Evolutionary conservation across 1,140 invertebrate species (phyloP).

Genomic region (Halictus rubicundus): DNA sequence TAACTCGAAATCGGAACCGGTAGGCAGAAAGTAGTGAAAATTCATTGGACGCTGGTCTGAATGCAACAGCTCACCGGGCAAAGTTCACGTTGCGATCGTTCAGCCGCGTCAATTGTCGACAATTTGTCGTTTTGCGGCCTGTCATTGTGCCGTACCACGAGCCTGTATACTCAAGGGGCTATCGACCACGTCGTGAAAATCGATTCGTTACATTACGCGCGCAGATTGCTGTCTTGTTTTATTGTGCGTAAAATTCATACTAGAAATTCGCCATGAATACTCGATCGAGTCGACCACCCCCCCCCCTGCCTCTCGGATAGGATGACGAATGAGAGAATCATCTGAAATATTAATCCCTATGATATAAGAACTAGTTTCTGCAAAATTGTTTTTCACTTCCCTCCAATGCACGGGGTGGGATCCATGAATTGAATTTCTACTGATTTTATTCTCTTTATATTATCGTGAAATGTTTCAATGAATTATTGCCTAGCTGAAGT

Average conservation of each 20-base stretch:
- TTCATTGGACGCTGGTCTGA: slow-evolving; percentile 2
- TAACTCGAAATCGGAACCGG: slow-evolving; percentile 5
- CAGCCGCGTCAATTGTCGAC: slow-evolving; percentile 57
- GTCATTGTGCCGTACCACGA: slow-evolving; percentile 16
- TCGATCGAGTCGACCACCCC: no score
- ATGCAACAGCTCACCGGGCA: slow-evolving; percentile 21
- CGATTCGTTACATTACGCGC: slow-evolving; percentile 33
- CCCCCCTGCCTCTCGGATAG: not conserved
- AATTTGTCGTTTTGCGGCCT: slow-evolving; percentile 60
- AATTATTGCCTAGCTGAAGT: no score
- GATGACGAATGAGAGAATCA: not conserved
- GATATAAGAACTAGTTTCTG: no score
- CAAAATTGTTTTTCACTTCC: no score
- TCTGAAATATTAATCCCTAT: no score
- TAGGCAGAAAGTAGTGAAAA: slow-evolving; percentile 43
- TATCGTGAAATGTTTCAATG: no score
- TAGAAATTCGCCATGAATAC: not conserved
- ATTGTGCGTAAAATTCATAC: slow-evolving; percentile 17
- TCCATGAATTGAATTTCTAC: no score
- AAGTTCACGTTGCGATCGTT: slow-evolving; percentile 61
- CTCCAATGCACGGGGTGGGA: no score
- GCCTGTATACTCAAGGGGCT: not conserved
- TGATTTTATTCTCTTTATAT: no score
- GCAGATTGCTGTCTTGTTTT: slow-evolving; percentile 30
- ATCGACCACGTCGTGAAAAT: slow-evolving; percentile 7